Conservation (phyloP, 2,797 vertebrate genomes). For the Anableps anableps region DNA sequence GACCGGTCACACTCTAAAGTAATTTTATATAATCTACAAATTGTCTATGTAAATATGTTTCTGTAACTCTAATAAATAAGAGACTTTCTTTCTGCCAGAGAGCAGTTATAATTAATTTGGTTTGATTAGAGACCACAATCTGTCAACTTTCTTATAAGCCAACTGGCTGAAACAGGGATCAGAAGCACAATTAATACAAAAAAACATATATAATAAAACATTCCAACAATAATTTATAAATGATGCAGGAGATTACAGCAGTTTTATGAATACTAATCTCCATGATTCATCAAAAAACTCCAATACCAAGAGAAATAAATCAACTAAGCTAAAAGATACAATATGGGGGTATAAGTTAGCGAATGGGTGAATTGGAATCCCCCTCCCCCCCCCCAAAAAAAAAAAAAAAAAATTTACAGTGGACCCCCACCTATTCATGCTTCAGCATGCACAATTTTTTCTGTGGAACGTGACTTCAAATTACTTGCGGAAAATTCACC, state of each 20-base stretch:
- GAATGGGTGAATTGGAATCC: too few species aligned
- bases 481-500: too few species aligned
- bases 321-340: neutral
- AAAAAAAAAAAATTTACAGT: too few species aligned
- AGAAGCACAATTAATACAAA: conserved; percentile 1
- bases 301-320: neutral
- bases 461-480: too few species aligned
- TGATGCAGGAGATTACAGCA: neutral
- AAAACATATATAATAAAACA: neutral
- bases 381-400: too few species aligned
- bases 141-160: neutral
- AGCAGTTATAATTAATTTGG: neutral
- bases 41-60: neutral
- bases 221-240: neutral
- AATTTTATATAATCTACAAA: neutral
- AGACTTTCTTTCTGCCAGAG: neutral
- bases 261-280: neutral
- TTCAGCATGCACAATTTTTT: too few species aligned
- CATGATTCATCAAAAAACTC: neutral
- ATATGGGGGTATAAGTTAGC: neutral
- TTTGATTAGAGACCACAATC: neutral
- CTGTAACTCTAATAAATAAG: neutral
- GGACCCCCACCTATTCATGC: neutral
- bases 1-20: neutral
- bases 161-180: neutral